phyloP scores from a whole-genome alignment of 2,113 vertebrate species.

The Falco punctatus region DNA sequence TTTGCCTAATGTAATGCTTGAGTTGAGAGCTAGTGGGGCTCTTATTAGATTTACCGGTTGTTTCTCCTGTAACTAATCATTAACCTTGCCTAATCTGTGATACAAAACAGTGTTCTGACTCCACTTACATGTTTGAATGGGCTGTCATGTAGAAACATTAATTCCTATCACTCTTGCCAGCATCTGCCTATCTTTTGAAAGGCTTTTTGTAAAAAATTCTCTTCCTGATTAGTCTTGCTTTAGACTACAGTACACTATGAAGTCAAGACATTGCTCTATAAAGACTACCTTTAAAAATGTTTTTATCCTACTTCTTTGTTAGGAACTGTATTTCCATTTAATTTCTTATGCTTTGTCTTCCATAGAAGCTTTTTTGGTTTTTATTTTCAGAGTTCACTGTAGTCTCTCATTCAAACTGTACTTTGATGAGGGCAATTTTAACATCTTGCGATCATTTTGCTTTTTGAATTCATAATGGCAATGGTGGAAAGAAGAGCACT shows the following conservation, averaged over 20 bases:
- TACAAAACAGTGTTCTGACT: neutral
- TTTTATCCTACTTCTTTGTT: conserved; percentile 42
- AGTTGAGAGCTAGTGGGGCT: neutral
- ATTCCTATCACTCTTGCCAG: neutral
- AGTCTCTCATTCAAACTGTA: neutral
- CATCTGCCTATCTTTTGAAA: neutral
- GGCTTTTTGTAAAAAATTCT: neutral
- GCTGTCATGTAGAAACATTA: neutral
- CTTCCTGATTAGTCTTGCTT: conserved; percentile 1
- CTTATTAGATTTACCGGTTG: neutral
- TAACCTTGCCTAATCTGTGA: neutral
- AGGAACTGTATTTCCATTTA: conserved; percentile 30
- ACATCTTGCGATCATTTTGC: conserved; percentile 18
- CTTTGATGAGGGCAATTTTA: conserved; percentile 59
- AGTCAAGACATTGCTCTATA: neutral
- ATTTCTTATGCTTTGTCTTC: conserved; percentile 13
- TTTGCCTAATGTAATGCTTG: neutral
- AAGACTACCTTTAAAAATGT: neutral
- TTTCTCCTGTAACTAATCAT: neutral
- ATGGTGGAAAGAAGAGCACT: neutral
- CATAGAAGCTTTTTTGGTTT: conserved; percentile 26
- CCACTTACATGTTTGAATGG: neutral
- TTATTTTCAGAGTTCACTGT: conserved; percentile 38
- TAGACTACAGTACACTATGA: neutral
- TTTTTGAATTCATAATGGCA: conserved; percentile 47